Percentiles rank a stretch among this genome's conserved stretches.
Evolutionary conservation across 2,888 invertebrate species (phyloP).

Genomic region (Theretra japonica): DNA sequence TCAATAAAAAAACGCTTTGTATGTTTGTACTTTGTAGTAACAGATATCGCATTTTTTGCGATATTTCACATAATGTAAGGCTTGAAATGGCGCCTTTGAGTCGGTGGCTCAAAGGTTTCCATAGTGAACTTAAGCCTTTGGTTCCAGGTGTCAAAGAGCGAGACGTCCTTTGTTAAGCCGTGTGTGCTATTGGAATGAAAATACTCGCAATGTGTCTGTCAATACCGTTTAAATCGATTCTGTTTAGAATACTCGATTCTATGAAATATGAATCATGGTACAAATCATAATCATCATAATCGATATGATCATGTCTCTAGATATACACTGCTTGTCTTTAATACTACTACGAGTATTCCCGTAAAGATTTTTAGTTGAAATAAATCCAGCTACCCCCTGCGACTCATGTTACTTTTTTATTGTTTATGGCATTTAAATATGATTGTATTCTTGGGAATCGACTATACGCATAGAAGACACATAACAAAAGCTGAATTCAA

Average conservation of each 20-base stretch:
- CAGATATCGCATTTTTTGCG: background rate
- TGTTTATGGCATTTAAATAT: no score
- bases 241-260: no score
- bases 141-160: conserved; percentile 9
- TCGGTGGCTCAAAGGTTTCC: conserved; percentile 2
- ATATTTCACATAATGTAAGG: background rate
- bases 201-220: background rate
- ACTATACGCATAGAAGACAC: background rate
- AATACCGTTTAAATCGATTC: background rate
- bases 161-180: background rate
- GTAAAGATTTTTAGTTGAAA: no score
- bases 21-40: background rate
- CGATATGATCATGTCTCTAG: no score
- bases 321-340: no score
- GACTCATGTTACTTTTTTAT: no score
- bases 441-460: no score
- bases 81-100: background rate
- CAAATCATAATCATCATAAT: no score
- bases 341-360: no score
- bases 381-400: no score
- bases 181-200: conserved; percentile 15
- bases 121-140: background rate
- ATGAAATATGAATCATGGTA: no score
- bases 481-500: background rate
- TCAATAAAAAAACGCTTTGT: no score